Evolutionary conservation across 2,797 vertebrate species (phyloP), one percentile per base, ranked within the genome.

Genomic region (Allenopithecus nigroviridis): DNA sequence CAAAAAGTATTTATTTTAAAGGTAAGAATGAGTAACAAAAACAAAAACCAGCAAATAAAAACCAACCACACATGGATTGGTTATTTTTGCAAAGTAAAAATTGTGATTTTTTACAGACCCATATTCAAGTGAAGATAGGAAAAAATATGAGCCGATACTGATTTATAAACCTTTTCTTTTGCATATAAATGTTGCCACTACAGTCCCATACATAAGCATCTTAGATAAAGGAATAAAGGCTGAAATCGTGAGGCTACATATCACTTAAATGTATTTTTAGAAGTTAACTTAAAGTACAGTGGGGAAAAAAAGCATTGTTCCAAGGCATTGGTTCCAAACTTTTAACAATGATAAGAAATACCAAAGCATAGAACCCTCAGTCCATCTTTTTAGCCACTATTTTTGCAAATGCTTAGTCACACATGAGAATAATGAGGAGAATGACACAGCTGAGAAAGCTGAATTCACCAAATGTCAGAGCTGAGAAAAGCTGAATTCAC

Each of bases 1-100:
- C 30, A 53, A 85, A 94, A 89, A 72, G 22, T 24, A 79, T 93
- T 96, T 92, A n/a, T 91, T 96, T 93, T 84, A 84, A 96, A 74
- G 61, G 50, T 84, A 48, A 94, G 11, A 88, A 10, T 80, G 22
- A 86, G 30, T 57, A 96, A 57, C 13, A 14, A 84, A 33, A 57
- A 72, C 11, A 28, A 53, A 8, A 7, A 70, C 7, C 5, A 41
- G 46, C 14, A 48, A 17, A 48, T 17, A 8, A n/a, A 64, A 64
- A 64, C 16, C 30, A 80, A 22, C 12, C 24, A 75, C 28, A 43
- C 5, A 75, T 55, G 11, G 26, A 76, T 50, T 89, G 53, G 30
- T 93, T 93, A 88, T 59, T 94, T 91, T 91, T 89, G 28, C 19
- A 64, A 89, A 87, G 41, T 74, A 95, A 95, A 83, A 91, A 16